Conservation (phyloP, 1,140 invertebrate species). For the Nasonia giraulti region DNA sequence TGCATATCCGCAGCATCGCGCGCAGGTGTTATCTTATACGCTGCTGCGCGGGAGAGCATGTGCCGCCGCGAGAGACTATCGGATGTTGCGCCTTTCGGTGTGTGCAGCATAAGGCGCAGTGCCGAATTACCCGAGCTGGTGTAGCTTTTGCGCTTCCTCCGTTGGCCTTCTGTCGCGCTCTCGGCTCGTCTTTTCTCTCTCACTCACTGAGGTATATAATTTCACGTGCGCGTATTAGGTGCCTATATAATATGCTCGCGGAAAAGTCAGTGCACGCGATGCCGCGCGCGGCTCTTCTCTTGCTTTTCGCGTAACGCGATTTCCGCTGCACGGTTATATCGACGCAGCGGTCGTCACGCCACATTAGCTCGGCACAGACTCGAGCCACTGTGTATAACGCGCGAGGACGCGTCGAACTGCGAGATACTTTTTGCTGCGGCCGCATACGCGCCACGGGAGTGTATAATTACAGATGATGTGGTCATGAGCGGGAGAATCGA, state of each 20-base stretch:
- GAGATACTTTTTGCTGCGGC: too few species aligned
- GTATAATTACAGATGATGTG: neutral
- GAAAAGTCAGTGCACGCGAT: constrained; percentile 5
- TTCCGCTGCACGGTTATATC: neutral
- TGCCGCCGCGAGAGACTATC: neutral
- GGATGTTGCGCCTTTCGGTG: neutral
- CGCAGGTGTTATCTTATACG: constrained; percentile 36
- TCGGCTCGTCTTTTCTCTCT: neutral
- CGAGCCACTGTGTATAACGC: too few species aligned
- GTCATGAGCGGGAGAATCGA: neutral
- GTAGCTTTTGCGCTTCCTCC: neutral
- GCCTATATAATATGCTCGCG: neutral
- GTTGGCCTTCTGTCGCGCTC: constrained; percentile 36
- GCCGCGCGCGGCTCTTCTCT: too few species aligned
- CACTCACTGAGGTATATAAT: neutral
- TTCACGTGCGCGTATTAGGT: constrained; percentile 8
- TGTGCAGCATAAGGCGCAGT: constrained; percentile 39
- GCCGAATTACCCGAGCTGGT: constrained; percentile 32
- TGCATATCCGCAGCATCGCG: constrained; percentile 13
- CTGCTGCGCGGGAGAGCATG: neutral
- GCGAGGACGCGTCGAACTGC: too few species aligned
- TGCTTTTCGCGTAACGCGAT: neutral
- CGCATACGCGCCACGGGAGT: neutral
- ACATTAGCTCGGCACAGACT: neutral
- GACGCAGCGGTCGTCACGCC: neutral